Evolutionary conservation across 2,113 vertebrate genomes (phyloP), one percentile per base, ranked within the genome.

Genomic region (Stegastes partitus): DNA sequence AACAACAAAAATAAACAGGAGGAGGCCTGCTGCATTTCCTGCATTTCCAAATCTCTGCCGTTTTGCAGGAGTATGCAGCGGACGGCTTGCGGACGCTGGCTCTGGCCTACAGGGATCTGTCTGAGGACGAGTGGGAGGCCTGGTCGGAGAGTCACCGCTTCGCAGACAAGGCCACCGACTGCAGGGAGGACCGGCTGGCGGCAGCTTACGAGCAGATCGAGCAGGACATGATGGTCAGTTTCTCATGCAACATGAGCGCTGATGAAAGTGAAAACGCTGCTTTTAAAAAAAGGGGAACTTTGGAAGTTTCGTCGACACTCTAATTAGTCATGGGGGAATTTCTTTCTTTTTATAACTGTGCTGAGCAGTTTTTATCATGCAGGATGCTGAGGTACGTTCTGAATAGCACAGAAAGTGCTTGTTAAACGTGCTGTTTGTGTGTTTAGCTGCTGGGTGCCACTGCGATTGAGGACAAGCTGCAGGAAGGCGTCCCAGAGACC

Each of bases 391-490:
- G 5, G 5, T 28, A 28, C 2, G 5, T 28, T 28, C 26, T 28
- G 5, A 9, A 34, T 34, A 34, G 10, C 10, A 34, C 31, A 34
- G 31, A 34, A 34, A 34, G 8, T 9, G 6, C 31, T 10, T 1
- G 18, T 47, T 26, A 66, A 61, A 18, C 61, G 10, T 63, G 31
- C 14, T 84, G 11, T 56, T 6, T 77, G 47, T 85, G 37, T 50
- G 42, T 81, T 8, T 45, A 95, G 97, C 92, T 99, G 31, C 90
- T 99, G 3, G 98, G 98, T 31, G 97, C 97, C 14, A 98, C 98
- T 0, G 98, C 97, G 70, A 97, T 99, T 0, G 98, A 99, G 64
- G 97, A 99, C 90, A 99, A 97, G 69, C 92, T 99, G 65, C 98
- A 99, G 84, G 96, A 98, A 74, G 97, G 96, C 0, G 97, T 99